Evolutionary conservation across 2,797 vertebrate species (phyloP).

Genomic region (Vespertilio murinus): DNA sequence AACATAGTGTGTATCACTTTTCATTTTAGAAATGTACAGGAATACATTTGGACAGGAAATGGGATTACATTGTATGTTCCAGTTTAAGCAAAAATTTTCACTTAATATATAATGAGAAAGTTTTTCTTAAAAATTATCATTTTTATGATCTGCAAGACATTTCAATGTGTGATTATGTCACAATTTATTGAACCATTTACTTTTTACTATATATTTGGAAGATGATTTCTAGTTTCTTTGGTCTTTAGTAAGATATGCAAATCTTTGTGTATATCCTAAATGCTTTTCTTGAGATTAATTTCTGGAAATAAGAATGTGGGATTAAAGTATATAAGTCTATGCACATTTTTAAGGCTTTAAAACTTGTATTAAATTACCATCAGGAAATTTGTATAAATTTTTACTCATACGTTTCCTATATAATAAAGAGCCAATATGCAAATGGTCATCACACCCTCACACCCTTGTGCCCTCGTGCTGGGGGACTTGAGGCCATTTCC

Average conservation of each 20-base stretch:
- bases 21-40: not conserved
- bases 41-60: not conserved
- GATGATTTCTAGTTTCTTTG: not conserved
- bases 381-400: not conserved
- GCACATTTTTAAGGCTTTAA: not conserved
- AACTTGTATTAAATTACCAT: not conserved
- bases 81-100: not conserved
- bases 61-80: not conserved
- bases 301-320: not conserved
- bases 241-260: not conserved
- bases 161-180: not conserved
- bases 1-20: not conserved
- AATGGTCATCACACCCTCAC: no score
- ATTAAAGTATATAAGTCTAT: not conserved
- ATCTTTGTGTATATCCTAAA: not conserved
- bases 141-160: conserved; percentile 2
- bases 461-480: no score
- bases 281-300: not conserved
- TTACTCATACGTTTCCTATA: not conserved
- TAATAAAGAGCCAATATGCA: not conserved
- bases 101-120: not conserved
- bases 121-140: not conserved
- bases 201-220: not conserved
- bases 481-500: no score
- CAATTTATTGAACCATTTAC: not conserved